Evolutionary conservation across 2,113 vertebrate species (phyloP), one percentile per base, ranked within the genome.

Genomic region (Nymphicus hollandicus): DNA sequence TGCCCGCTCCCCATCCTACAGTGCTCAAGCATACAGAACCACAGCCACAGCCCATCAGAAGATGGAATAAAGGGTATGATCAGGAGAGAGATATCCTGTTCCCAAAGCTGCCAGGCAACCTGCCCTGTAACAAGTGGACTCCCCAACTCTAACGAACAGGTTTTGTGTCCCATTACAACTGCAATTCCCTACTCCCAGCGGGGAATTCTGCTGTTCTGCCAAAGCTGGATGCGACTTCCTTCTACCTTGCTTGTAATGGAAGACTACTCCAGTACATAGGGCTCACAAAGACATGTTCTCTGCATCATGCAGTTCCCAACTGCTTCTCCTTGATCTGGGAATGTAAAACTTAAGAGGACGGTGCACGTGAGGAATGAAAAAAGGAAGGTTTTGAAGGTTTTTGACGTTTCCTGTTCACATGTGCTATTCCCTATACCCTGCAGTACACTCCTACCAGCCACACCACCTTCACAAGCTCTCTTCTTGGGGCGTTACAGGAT

Each of bases 361-460:
- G 11, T 2, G 3, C 33, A 47, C 7, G 5, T 0, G 0, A 81
- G 14, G 23, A 74, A 68, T 7, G 4, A 80, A 73, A 10, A 79
- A 72, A 77, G 73, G 4, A 33, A 1, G 7, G 1, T 56, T 80
- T 27, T 46, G 22, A 86, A 41, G 49, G 41, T 24, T 63, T 77
- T 24, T 56, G 3, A 47, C 13, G 5, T 44, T 58, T 83, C 6
- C 17, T 82, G 72, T 89, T 43, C 33, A 35, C 14, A 8, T 1
- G 7, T 52, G 37, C 24, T 27, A 31, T 55, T 55, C 33, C 60
- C 64, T 60, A 80, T 29, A 70, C 23, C 33, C 35, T 37, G 46
- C 10, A 91, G 37, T 5, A 63, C 13, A 73, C 43, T 77, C 17
- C n/a, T 18, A n/a, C 10, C 9, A 28, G 39, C 12, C 52, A 58